Evolutionary conservation across 2,888 invertebrate genomes (phyloP).

Genomic region (Pyrgus malvae): DNA sequence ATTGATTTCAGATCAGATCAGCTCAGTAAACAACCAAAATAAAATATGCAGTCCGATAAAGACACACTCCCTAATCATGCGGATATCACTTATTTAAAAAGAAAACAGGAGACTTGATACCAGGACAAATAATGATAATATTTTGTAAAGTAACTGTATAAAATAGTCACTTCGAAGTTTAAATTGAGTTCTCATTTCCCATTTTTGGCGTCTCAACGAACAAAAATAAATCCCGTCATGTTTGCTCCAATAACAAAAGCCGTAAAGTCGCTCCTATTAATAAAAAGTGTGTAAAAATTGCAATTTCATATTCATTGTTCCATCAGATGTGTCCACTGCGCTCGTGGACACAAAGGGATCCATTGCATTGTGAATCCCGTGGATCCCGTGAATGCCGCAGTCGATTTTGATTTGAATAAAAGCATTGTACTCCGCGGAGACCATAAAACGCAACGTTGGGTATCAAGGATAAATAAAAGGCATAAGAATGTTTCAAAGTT

Average conservation of each 20-base stretch:
- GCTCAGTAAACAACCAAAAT: too few species aligned
- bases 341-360: conserved; percentile 5
- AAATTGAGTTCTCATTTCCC: too few species aligned
- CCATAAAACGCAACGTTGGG: neutral
- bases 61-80: too few species aligned
- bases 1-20: too few species aligned
- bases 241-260: neutral
- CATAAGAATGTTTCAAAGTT: too few species aligned
- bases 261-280: neutral
- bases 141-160: too few species aligned
- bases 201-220: too few species aligned
- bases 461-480: neutral
- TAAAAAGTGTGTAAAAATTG: conserved; percentile 5
- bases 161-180: too few species aligned
- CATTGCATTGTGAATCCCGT: neutral
- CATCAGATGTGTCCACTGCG: conserved; percentile 5
- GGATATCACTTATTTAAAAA: too few species aligned
- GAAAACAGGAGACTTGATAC: too few species aligned
- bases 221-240: neutral
- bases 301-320: conserved; percentile 14
- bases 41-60: too few species aligned
- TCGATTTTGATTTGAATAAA: conserved; percentile 9
- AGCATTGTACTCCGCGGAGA: neutral
- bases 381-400: neutral
- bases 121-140: too few species aligned